phyloP scores from a whole-genome alignment of 2,113 vertebrate genomes.

The Channa argus region DNA sequence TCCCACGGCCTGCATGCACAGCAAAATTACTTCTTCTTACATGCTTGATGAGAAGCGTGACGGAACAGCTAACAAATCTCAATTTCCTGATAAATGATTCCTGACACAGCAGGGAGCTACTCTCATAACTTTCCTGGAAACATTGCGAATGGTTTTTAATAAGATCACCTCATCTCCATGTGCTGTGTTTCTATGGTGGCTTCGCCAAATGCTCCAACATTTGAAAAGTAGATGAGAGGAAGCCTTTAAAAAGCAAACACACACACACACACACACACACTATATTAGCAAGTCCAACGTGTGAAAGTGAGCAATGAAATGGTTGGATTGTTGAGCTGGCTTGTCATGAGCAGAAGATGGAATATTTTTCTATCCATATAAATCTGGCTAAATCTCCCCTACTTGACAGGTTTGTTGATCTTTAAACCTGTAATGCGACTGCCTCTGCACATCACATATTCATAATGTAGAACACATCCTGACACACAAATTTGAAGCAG shows the following conservation, averaged over 20 bases:
- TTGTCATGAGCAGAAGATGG: conserved; percentile 61
- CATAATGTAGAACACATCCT: conserved; percentile 23
- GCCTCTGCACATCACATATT: conserved; percentile 40
- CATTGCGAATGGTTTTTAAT: conserved; percentile 42
- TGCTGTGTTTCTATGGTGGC: conserved; percentile 15
- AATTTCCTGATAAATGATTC: conserved; percentile 61
- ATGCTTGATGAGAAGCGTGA: conserved; percentile 10
- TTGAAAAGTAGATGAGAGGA: conserved; percentile 66
- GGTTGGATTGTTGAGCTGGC: conserved; percentile 52
- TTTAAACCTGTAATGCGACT: conserved; percentile 50
- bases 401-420: conserved; percentile 63
- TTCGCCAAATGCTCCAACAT: conserved; percentile 42
- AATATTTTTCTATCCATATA: conserved; percentile 56
- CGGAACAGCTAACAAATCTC: conserved; percentile 56
- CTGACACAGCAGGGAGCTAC: conserved; percentile 43
- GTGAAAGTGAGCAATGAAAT: conserved; percentile 49
- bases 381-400: conserved; percentile 57
- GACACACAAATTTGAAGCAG: not conserved
- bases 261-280: conserved; percentile 38
- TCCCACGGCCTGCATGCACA: not conserved
- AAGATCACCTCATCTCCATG: conserved; percentile 59
- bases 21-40: conserved; percentile 20
- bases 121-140: conserved; percentile 60
- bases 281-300: conserved; percentile 68
- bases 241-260: conserved; percentile 9